Conservation (phyloP, 2,113 vertebrate species). For the Burhinus oedicnemus region DNA sequence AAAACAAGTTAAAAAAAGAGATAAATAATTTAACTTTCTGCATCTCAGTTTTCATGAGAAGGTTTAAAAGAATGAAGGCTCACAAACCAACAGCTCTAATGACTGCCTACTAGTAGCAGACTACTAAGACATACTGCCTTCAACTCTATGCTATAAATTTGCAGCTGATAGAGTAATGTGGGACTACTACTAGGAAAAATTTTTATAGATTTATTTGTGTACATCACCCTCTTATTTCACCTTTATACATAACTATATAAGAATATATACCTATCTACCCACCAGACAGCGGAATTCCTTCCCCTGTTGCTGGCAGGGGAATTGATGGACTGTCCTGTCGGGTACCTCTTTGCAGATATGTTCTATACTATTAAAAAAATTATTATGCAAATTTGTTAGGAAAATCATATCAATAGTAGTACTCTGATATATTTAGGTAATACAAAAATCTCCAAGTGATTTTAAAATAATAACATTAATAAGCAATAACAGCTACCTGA, state of each 20-base stretch:
- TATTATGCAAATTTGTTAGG: background rate
- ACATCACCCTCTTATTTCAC: background rate
- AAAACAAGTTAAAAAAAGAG: background rate
- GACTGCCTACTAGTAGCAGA: background rate
- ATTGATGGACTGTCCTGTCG: background rate
- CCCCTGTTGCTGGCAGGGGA: background rate
- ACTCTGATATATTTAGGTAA: background rate
- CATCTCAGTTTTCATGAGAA: background rate
- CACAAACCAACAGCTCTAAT: background rate
- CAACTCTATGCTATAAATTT: background rate
- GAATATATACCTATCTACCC: background rate
- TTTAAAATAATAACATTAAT: background rate
- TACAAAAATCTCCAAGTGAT: background rate
- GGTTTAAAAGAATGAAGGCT: background rate
- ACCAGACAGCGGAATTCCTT: background rate
- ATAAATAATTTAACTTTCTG: background rate
- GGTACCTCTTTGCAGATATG: background rate
- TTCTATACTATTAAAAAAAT: background rate
- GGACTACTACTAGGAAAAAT: background rate
- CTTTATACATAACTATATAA: background rate
- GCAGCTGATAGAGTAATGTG: background rate
- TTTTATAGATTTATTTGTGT: background rate
- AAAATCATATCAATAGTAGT: background rate
- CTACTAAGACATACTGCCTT: background rate
- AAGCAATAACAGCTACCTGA: background rate